Evolutionary conservation across 2,888 invertebrate species (phyloP).

Genomic region (Euphydryas editha): DNA sequence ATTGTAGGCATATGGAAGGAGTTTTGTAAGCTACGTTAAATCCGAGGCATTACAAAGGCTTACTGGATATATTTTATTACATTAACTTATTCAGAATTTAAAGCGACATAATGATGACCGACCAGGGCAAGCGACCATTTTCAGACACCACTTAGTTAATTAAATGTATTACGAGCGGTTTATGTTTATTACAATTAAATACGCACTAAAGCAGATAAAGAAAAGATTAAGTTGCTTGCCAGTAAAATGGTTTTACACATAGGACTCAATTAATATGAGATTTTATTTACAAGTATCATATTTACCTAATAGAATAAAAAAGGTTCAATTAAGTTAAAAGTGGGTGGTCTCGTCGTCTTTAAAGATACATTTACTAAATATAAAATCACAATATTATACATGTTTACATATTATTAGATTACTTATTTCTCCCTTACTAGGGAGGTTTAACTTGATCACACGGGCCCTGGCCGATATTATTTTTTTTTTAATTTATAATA

Average conservation of each 20-base stretch:
- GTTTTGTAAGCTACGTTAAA: slow-evolving; percentile 68
- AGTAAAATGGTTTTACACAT: slow-evolving; percentile 17
- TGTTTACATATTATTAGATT: too few relatives aligned
- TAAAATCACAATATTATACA: too few relatives aligned
- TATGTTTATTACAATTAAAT: slow-evolving; percentile 33
- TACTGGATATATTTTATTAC: slow-evolving; percentile 76
- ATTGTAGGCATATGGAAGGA: slow-evolving; percentile 53
- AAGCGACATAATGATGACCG: slow-evolving; percentile 60
- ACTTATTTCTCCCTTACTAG: too few relatives aligned
- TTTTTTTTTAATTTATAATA: too few relatives aligned
- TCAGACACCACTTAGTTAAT: slow-evolving; percentile 66
- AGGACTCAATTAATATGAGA: background rate
- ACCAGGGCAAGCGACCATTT: slow-evolving; percentile 45
- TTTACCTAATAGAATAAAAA: background rate
- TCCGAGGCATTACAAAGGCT: slow-evolving; percentile 63
- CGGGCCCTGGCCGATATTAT: too few relatives aligned
- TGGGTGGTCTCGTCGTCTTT: too few relatives aligned
- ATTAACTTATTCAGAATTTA: slow-evolving; percentile 68
- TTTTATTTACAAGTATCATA: background rate
- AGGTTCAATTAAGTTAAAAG: background rate
- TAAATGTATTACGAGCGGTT: slow-evolving; percentile 50
- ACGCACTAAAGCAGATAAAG: slow-evolving; percentile 25
- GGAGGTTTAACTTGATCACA: too few relatives aligned
- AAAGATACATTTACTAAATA: too few relatives aligned
- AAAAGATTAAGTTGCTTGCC: slow-evolving; percentile 20